A percentile compares a stretch with the other conserved stretches of the same genome.
Conservation (phyloP, 2,888 invertebrate genomes). For the Parnassius apollo region DNA sequence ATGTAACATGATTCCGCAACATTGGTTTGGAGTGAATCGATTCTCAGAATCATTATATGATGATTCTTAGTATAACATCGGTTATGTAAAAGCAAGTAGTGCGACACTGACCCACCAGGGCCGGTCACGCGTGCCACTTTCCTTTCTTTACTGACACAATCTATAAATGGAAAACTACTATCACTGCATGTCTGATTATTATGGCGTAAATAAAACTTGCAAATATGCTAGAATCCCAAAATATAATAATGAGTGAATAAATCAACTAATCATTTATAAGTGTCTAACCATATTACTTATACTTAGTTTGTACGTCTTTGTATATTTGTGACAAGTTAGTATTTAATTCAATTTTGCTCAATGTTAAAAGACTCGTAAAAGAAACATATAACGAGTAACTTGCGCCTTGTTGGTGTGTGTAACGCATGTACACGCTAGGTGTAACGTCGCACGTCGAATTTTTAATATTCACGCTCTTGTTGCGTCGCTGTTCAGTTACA, state of each 20-base stretch:
- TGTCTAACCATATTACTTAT: neutral
- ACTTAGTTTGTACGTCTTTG: slow-evolving; percentile 5
- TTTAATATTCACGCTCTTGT: neutral
- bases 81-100: slow-evolving; percentile 59
- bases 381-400: neutral
- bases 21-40: slow-evolving; percentile 5
- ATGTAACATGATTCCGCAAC: neutral
- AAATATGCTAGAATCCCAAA: neutral
- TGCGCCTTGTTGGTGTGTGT: neutral
- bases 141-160: slow-evolving; percentile 79
- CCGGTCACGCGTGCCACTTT: slow-evolving; percentile 67
- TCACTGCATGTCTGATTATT: slow-evolving; percentile 36
- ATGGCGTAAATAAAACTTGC: slow-evolving; percentile 14
- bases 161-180: slow-evolving; percentile 59
- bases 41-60: slow-evolving; percentile 52
- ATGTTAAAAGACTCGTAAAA: slow-evolving; percentile 12
- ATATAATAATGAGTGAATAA: too few relatives aligned
- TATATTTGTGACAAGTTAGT: neutral
- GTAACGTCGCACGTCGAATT: neutral
- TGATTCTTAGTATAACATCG: slow-evolving; percentile 59
- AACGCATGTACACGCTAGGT: neutral
- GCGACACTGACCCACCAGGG: slow-evolving; percentile 77
- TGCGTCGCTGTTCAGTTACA: neutral
- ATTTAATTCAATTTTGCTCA: slow-evolving; percentile 11
- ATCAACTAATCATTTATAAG: too few relatives aligned